These are phyloP conservation scores for Epizoanthus rinbou DNA, from an alignment of 92 coral and sea anemone species.

Conservation along the genomic window DNA sequence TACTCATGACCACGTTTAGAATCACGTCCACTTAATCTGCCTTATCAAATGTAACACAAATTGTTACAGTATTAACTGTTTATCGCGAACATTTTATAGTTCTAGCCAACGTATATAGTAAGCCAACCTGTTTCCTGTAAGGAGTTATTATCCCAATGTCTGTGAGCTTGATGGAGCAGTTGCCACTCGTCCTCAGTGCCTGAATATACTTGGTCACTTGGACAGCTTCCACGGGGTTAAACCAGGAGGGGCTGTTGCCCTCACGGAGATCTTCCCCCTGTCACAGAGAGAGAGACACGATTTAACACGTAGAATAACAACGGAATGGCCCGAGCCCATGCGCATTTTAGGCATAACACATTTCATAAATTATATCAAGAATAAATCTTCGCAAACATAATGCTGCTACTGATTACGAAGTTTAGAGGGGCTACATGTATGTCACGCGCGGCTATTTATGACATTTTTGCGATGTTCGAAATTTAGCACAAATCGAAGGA, in stretches of 20 bases:
- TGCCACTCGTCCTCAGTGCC: slow-evolving; percentile 68
- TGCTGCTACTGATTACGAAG: no score
- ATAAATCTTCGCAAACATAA: neutral
- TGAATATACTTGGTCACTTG: slow-evolving; percentile 89
- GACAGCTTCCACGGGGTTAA: slow-evolving; percentile 96
- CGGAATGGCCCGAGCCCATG: neutral
- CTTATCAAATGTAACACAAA: neutral
- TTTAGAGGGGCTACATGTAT: no score
- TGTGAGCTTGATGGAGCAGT: slow-evolving; percentile 56
- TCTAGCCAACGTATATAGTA: no score
- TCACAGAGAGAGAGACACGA: neutral
- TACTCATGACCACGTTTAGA: no score
- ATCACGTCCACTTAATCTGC: no score
- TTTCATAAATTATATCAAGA: no score
- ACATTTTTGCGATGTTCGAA: no score
- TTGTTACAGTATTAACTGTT: no score
- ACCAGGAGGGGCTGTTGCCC: slow-evolving; percentile 99
- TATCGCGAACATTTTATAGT: no score
- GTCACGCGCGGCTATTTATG: no score
- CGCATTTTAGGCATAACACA: neutral
- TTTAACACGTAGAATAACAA: neutral
- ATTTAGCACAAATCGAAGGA: no score
- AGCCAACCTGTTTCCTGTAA: slow-evolving; percentile 87
- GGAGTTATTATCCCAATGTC: slow-evolving; percentile 96
- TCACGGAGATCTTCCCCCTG: slow-evolving; percentile 97